These are phyloP conservation scores for Sakesphorus luctuosus DNA, from an alignment of 2,113 vertebrate genomes.

Conservation along the genomic window DNA sequence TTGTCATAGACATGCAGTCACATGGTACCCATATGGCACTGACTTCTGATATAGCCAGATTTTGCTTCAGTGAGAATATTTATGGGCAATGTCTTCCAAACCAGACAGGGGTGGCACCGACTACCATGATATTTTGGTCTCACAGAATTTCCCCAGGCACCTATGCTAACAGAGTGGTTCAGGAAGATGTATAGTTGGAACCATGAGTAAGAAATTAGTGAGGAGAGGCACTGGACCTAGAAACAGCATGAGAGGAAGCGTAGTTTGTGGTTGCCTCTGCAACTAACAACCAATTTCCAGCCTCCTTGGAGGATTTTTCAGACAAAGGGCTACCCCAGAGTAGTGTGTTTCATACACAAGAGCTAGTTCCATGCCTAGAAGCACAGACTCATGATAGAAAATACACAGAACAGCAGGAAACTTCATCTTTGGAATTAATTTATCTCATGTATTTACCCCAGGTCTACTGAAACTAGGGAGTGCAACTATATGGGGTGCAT, in stretches of 20 bases:
- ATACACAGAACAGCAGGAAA: not conserved
- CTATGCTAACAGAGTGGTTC: not conserved
- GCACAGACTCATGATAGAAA: not conserved
- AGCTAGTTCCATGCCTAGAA: not conserved
- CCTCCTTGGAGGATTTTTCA: not conserved
- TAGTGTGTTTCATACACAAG: not conserved
- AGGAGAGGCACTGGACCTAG: not conserved
- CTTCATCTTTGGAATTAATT: not conserved
- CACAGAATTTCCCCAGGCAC: not conserved
- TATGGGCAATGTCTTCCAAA: not conserved
- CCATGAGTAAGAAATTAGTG: not conserved
- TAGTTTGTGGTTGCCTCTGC: not conserved
- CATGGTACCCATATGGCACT: not conserved
- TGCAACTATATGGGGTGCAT: not conserved
- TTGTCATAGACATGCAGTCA: not conserved
- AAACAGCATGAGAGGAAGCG: not conserved
- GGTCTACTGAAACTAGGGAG: rapidly evolving
- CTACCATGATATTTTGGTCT: rapidly evolving
- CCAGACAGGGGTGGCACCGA: not conserved
- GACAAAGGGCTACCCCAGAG: not conserved
- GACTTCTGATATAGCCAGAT: not conserved
- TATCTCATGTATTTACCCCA: rapidly evolving
- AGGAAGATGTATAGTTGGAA: not conserved
- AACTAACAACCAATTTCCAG: not conserved
- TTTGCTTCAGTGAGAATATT: not conserved